These are phyloP conservation scores for Nipponacmea schrenckii DNA, from an alignment of 2,888 invertebrate species.

Conservation along the genomic window DNA sequence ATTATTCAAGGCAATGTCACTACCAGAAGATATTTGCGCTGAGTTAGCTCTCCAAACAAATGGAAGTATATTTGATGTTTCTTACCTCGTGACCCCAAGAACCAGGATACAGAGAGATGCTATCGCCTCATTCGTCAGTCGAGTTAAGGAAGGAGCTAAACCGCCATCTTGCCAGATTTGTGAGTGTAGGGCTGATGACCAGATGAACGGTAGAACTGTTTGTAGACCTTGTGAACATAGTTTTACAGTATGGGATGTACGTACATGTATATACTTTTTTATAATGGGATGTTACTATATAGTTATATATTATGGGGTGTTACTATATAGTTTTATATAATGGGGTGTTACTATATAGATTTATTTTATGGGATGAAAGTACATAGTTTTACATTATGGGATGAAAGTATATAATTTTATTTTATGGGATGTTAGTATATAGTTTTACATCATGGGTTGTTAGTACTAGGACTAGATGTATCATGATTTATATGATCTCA, in stretches of 20 bases:
- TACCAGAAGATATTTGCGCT: constrained; percentile 71
- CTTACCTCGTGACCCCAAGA: constrained; percentile 47
- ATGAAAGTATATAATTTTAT: too few relatives aligned
- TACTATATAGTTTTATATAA: too few relatives aligned
- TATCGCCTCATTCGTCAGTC: constrained; percentile 61
- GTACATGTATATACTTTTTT: constrained; percentile 7
- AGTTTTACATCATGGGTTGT: too few relatives aligned
- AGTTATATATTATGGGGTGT: too few relatives aligned
- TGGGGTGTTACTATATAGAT: too few relatives aligned
- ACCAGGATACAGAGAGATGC: constrained; percentile 59
- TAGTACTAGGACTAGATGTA: too few relatives aligned
- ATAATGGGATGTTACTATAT: too few relatives aligned
- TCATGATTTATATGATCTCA: too few relatives aligned
- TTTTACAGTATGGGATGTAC: constrained; percentile 34
- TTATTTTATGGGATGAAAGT: too few relatives aligned
- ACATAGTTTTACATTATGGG: too few relatives aligned
- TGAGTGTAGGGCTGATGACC: constrained; percentile 66
- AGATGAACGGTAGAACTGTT: constrained; percentile 64
- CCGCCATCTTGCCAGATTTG: constrained; percentile 69
- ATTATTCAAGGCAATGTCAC: constrained; percentile 70
- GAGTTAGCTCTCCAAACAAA: constrained; percentile 76
- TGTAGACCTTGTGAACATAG: constrained; percentile 58
- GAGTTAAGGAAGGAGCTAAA: constrained; percentile 58
- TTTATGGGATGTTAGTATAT: too few relatives aligned
- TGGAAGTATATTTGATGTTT: constrained; percentile 76